phyloP scores from a whole-genome alignment of 2,888 invertebrate genomes.

The Eutolmus rufibarbis region DNA sequence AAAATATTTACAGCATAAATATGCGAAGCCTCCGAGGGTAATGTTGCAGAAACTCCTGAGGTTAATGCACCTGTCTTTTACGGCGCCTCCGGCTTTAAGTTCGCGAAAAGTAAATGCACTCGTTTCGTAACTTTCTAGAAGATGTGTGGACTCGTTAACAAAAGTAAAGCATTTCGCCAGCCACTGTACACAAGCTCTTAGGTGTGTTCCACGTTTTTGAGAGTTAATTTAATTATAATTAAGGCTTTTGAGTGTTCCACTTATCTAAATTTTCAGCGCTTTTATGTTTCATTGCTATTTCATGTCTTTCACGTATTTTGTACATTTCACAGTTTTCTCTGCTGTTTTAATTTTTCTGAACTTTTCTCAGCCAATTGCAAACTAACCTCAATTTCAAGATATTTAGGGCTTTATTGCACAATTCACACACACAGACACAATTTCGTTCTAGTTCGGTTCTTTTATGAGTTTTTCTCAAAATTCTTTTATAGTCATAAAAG shows the following conservation, averaged over 20 bases:
- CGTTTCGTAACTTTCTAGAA: not conserved
- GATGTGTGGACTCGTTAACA: not conserved
- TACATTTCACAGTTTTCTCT: not conserved
- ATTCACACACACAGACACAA: constrained; percentile 33
- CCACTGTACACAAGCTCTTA: not conserved
- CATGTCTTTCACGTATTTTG: not conserved
- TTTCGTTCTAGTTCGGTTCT: not conserved
- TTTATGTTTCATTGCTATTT: not conserved
- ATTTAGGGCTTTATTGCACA: constrained; percentile 16
- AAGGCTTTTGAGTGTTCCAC: constrained; percentile 8
- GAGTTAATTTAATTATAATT: constrained; percentile 20
- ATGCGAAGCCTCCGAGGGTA: not conserved
- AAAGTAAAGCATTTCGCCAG: not conserved
- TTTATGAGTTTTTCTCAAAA: not conserved
- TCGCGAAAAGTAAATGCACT: not conserved
- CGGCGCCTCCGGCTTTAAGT: not conserved
- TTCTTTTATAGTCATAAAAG: not conserved
- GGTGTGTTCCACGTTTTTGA: constrained; percentile 9
- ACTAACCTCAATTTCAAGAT: not conserved
- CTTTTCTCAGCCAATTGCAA: not conserved
- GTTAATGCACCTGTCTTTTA: not conserved
- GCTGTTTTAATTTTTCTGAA: not conserved
- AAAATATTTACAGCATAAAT: not conserved
- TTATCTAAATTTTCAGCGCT: not conserved
- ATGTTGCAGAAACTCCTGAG: not conserved